Base-by-base conservation (phyloP, 2,797 vertebrate genomes). In the Peromyscus nudipes region DNA sequence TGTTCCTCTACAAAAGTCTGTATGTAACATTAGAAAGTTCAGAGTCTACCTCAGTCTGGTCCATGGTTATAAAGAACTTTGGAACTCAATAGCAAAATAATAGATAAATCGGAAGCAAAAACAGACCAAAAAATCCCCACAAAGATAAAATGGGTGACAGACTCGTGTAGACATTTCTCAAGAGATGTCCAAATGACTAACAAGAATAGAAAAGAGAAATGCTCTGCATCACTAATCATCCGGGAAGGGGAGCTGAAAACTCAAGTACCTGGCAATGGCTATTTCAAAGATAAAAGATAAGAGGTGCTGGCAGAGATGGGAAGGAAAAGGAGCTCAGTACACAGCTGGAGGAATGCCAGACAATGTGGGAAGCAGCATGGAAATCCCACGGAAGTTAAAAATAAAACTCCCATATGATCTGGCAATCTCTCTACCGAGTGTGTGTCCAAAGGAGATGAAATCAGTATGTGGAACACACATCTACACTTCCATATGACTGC, bases 381-480 rank as follows among this genome's bases (percentile, higher is more conserved):
- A 89, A 73, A 73, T 27, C 73, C 67, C 79, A 83, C 57, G 46
- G 75, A 55, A 34, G 55, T 89, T 83, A 89, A 82, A 83, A 88
- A 73, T 81, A 85, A 49, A 86, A 49, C 52, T 7, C 34, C 23
- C 75, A 7, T 49, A 10, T n/a, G 49, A 80, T 49, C 76, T 65
- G 55, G 84, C 14, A 37, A 10, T 23, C 52, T 57, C 37, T n/a
- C 23, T 37, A n/a, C 64, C 0, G 10, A 2, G 12, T 34, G 37
- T 46, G 7, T 14, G 16, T 80, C 75, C 40, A 31, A 62, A 62
- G 80, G 60, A 77, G 46, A 83, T 84, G 87, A 76, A 76, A n/a
- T 75, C 46, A 46, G 40, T 31, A 0, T 82, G 87, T 16, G 21
- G 2, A 55, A 46, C 37, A 60, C 14, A 23, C 49, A 69, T 46